Percentiles rank a stretch among this genome's conserved stretches.
These are phyloP conservation scores for Panagrolaimus sp. DNA, from an alignment of 1,140 invertebrate genomes.

Conservation along the genomic window DNA sequence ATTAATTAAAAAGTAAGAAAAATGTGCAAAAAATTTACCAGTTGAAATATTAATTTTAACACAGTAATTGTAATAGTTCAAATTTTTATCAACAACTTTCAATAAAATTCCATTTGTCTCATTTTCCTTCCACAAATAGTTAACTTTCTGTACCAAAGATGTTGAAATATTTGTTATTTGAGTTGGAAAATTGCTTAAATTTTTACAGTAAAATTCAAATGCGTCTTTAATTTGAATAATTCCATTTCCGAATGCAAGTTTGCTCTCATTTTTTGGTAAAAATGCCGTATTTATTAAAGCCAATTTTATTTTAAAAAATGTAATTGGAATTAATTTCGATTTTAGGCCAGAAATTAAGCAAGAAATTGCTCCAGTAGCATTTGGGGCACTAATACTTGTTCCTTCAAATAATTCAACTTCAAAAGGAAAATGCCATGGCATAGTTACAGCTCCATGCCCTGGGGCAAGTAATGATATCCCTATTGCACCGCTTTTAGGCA, in stretches of 20 bases:
- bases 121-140: too few species aligned
- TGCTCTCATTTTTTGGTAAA: constrained; percentile 63
- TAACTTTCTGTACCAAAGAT: too few species aligned
- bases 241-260: constrained; percentile 72
- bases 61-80: too few species aligned
- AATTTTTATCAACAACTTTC: too few species aligned
- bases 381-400: constrained; percentile 81
- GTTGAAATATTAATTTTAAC: too few species aligned
- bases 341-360: constrained; percentile 77
- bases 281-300: constrained; percentile 81
- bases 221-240: constrained; percentile 83
- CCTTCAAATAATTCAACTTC: constrained; percentile 83
- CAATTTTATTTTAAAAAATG: constrained; percentile 81
- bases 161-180: constrained; percentile 64
- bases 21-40: too few species aligned
- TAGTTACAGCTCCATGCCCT: constrained; percentile 83
- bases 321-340: constrained; percentile 68
- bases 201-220: constrained; percentile 70
- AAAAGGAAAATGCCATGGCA: constrained; percentile 81
- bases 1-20: too few species aligned
- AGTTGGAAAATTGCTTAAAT: constrained; percentile 65
- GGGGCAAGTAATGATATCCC: constrained; percentile 87
- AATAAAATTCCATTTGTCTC: too few species aligned
- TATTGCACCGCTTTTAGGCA: constrained; percentile 67
- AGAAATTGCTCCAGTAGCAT: constrained; percentile 78